Base-by-base conservation (phyloP, 2,113 vertebrate genomes). In the Sturnus vulgaris region DNA sequence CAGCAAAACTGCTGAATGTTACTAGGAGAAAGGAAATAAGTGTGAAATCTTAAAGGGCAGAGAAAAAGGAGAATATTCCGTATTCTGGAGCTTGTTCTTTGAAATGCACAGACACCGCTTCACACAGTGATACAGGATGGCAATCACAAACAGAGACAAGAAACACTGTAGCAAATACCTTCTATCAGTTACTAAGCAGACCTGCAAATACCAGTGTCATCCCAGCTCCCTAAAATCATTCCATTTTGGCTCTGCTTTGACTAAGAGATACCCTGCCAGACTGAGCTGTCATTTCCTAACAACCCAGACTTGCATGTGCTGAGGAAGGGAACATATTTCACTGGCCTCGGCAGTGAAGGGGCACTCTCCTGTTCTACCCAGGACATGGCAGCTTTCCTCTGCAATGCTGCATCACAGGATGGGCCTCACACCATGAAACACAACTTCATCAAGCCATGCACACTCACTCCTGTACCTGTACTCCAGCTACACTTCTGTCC, bases 1-100 rank as follows among this genome's bases (percentile, higher is more conserved):
- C 99, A 99, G 98, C 99, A 99, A 96, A 99, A 99, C 98, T 99
- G 98, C 73, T 99, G 98, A 94, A 99, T 99, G 97, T 99, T 99
- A 96, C 99, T 99, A 97, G 15, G 8, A 57, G 80, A 86, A 82
- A 91, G 69, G 39, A 40, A 95, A 80, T 82, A 39, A 6, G 0
- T 86, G 39, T 76, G 0, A 88, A 42, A 90, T 70, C 42, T 90
- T 39, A 30, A 60, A 88, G 19, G 27, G 70, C 25, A 81, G 22
- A 73, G 37, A 70, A 77, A 31, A 65, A 75, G 63, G 70, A 78
- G 16, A 56, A 53, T 56, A 75, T 8, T n/a, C 40, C 19, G 28
- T 37, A 60, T 89, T 92, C 77, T 78, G 16, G 31, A 93, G 28
- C 15, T 64, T 60, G 39, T 53, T 77, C 65, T 87, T 86, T 47